phyloP scores from a whole-genome alignment of 2,797 vertebrate species.

The Pogonophryne albipinna region DNA sequence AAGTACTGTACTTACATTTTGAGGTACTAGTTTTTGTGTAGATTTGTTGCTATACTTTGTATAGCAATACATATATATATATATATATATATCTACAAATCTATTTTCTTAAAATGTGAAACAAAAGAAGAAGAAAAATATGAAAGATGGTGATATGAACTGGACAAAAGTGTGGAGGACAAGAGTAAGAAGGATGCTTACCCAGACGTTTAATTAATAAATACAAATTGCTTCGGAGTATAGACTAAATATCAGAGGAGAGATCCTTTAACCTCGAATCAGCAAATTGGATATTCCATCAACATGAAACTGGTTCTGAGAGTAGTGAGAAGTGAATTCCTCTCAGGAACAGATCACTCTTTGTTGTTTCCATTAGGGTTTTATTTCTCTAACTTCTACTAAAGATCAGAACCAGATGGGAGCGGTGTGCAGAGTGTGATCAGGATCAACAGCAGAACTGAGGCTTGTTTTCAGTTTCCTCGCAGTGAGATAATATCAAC shows the following conservation, averaged over 20 bases:
- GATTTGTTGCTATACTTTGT: too few species aligned
- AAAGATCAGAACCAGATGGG: conserved; percentile 45
- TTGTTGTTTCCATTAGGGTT: conserved; percentile 13
- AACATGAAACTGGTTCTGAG: neutral
- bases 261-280: neutral
- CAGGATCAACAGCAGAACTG: neutral
- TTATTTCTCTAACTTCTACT: neutral
- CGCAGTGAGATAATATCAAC: neutral
- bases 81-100: too few species aligned
- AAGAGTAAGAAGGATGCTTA: neutral
- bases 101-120: too few species aligned
- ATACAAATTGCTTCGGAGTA: neutral
- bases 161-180: too few species aligned
- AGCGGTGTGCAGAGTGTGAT: neutral
- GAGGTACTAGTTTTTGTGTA: too few species aligned
- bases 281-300: neutral
- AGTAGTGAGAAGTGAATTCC: neutral
- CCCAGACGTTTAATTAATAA: neutral
- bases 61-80: too few species aligned
- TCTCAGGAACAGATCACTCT: neutral
- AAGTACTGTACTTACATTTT: too few species aligned
- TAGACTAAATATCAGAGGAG: neutral
- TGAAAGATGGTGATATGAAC: neutral
- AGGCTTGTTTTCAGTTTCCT: neutral
- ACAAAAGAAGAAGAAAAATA: neutral